These are phyloP conservation scores for Tetraodon nigroviridis DNA, from an alignment of 2,113 vertebrate species.

Conservation along the genomic window DNA sequence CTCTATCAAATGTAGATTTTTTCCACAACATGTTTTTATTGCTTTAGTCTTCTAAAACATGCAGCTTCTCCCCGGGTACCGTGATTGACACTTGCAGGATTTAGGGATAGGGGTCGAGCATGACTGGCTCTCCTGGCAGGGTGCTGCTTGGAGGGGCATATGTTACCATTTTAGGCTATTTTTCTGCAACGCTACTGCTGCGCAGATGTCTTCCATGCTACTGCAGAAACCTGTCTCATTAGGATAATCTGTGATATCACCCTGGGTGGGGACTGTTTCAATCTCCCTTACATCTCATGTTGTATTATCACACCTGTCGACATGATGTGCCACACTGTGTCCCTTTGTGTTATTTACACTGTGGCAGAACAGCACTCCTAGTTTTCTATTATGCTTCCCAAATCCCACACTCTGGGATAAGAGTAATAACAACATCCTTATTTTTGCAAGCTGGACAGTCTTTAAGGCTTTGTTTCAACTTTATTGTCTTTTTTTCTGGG, in stretches of 20 bases:
- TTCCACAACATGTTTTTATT: slow-evolving; percentile 67
- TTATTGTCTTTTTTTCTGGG: slow-evolving; percentile 33
- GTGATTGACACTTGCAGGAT: slow-evolving; percentile 68
- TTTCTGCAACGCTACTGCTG: slow-evolving; percentile 40
- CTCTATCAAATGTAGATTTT: slow-evolving; percentile 57
- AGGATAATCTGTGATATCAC: slow-evolving; percentile 64
- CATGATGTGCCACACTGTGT: slow-evolving; percentile 44
- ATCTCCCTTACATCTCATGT: slow-evolving; percentile 59
- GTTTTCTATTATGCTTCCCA: slow-evolving; percentile 24
- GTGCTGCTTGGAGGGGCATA: slow-evolving; percentile 2
- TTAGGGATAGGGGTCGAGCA: slow-evolving; percentile 63
- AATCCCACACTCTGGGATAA: slow-evolving; percentile 25
- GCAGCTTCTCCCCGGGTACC: slow-evolving; percentile 56
- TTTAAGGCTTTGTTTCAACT: slow-evolving; percentile 42
- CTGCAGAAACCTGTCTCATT: slow-evolving; percentile 62
- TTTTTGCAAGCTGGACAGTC: slow-evolving; percentile 47
- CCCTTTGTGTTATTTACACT: slow-evolving; percentile 55
- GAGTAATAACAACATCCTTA: slow-evolving; percentile 59
- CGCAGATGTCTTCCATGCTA: slow-evolving; percentile 34
- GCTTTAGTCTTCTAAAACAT: slow-evolving; percentile 59
- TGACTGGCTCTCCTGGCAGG: slow-evolving; percentile 54
- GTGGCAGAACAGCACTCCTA: slow-evolving; percentile 20
- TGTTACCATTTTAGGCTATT: slow-evolving; percentile 55
- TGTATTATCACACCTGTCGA: slow-evolving; percentile 66
- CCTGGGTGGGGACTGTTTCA: slow-evolving; percentile 63